A percentile compares a stretch with the other conserved stretches of the same genome.
Evolutionary conservation across 2,888 invertebrate genomes (phyloP).

Genomic region (Asteroscopus sphinx): DNA sequence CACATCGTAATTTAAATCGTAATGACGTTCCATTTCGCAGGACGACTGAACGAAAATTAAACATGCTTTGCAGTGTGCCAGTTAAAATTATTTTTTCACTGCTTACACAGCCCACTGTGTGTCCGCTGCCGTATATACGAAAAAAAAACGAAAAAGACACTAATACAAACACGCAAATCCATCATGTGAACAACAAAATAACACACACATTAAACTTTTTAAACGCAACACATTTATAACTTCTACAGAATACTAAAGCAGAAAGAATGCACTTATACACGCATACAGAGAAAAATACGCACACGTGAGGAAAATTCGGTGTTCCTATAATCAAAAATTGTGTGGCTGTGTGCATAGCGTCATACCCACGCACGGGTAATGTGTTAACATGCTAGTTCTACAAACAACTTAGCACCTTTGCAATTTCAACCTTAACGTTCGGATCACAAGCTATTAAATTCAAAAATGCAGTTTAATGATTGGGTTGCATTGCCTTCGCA

Average conservation of each 20-base stretch:
- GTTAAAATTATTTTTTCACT: constrained; percentile 89
- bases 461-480: constrained; percentile 74
- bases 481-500: constrained; percentile 78
- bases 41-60: constrained; percentile 89
- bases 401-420: constrained; percentile 61
- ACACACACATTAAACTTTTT: constrained; percentile 71
- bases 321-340: constrained; percentile 86
- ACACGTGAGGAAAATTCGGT: constrained; percentile 82
- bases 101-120: constrained; percentile 81
- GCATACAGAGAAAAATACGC: constrained; percentile 63
- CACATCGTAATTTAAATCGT: constrained; percentile 88
- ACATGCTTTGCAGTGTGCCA: constrained; percentile 87
- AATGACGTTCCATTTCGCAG: constrained; percentile 88
- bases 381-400: constrained; percentile 84
- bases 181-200: constrained; percentile 84
- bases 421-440: constrained; percentile 63
- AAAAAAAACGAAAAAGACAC: constrained; percentile 85
- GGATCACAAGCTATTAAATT: constrained; percentile 58
- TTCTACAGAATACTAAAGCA: constrained; percentile 58
- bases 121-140: constrained; percentile 65
- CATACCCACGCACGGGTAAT: constrained; percentile 84
- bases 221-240: constrained; percentile 65
- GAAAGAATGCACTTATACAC: constrained; percentile 80
- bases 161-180: constrained; percentile 85
- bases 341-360: constrained; percentile 71